These are phyloP conservation scores for Eristalis tenax DNA, from an alignment of 2,888 invertebrate species.

Conservation along the genomic window DNA sequence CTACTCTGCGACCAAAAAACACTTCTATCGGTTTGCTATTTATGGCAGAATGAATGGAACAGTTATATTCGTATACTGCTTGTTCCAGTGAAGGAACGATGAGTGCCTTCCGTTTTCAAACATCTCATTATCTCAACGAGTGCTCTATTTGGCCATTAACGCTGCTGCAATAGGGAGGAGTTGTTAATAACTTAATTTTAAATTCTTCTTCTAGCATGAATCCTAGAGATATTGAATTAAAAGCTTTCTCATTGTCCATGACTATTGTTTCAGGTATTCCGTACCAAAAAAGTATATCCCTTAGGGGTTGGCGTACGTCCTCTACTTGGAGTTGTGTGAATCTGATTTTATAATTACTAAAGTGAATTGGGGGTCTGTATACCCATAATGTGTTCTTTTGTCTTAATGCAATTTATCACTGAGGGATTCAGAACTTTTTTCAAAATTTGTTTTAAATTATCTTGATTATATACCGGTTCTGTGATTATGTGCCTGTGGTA, in stretches of 20 bases:
- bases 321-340: conserved; percentile 31
- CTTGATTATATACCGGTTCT: conserved; percentile 22
- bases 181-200: conserved; percentile 31
- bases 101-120: conserved; percentile 22
- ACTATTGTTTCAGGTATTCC: conserved; percentile 33
- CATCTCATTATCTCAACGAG: conserved; percentile 37
- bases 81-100: conserved; percentile 51
- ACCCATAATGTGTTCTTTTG: conserved; percentile 40
- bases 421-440: conserved; percentile 45
- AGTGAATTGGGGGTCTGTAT: conserved; percentile 41
- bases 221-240: conserved; percentile 27
- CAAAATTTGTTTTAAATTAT: conserved; percentile 34
- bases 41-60: conserved; percentile 50
- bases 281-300: too few relatives aligned
- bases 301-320: conserved; percentile 11
- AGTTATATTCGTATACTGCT: conserved; percentile 56
- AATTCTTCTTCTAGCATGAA: conserved; percentile 33
- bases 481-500: conserved; percentile 44
- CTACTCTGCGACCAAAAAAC: conserved; percentile 52
- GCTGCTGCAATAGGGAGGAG: conserved; percentile 30
- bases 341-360: conserved; percentile 25
- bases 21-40: conserved; percentile 59
- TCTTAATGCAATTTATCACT: conserved; percentile 39
- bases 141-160: conserved; percentile 49
- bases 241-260: conserved; percentile 41